Percentiles rank a stretch among this genome's conserved stretches.
Conservation (phyloP, 2,797 vertebrate genomes). For the Enteromius paludinosus region DNA sequence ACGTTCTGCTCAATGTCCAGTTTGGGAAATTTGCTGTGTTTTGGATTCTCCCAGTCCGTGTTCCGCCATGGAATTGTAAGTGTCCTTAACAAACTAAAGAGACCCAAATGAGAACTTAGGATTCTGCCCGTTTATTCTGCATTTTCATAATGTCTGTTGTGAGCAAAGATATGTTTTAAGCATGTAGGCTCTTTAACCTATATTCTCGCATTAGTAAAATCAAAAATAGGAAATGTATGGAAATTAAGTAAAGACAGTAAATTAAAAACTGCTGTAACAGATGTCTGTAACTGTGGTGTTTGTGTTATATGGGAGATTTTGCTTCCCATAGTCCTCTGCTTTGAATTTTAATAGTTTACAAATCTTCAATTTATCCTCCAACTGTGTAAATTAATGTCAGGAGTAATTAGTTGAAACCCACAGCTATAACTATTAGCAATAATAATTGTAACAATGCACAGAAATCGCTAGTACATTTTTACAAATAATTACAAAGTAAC, state of each 20-base stretch:
- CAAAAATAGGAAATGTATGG: background rate
- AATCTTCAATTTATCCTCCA: background rate
- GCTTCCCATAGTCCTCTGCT: background rate
- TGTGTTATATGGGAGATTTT: background rate
- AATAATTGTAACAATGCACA: background rate
- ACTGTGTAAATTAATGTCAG: background rate
- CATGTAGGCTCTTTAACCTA: background rate
- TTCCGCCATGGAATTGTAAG: constrained; percentile 39
- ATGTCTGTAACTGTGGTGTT: background rate
- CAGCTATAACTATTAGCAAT: background rate
- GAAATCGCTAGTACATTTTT: background rate
- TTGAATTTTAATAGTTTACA: background rate
- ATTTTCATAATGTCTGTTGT: background rate
- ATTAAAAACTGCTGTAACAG: background rate
- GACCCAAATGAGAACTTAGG: background rate
- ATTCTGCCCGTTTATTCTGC: background rate
- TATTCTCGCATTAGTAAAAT: background rate
- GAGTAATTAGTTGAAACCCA: background rate
- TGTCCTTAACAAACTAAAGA: background rate
- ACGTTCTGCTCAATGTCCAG: constrained; percentile 25
- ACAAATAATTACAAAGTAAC: background rate
- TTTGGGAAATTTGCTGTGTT: constrained; percentile 51
- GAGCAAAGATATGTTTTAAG: background rate
- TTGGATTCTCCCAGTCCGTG: constrained; percentile 56
- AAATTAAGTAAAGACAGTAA: background rate